A percentile compares a stretch with the other conserved stretches of the same genome.
These are phyloP conservation scores for zebrafish (Danio rerio) DNA, from an alignment of 2,113 vertebrate genomes.

Conservation along the genomic window GRCz12tu NC_133183.1:16342001-16342500, in stretches of 20 bases:
- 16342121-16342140: neutral
- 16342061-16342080: too few relatives aligned
- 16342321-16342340: neutral
- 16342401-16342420: conserved; percentile 94
- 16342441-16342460: conserved; percentile 92
- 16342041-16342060: too few relatives aligned
- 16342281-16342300: neutral
- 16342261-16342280: neutral
- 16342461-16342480: conserved; percentile 94
- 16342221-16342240: neutral
- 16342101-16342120: neutral
- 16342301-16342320: too few relatives aligned
- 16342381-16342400: conserved; percentile 95
- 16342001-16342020: too few relatives aligned
- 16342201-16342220: neutral
- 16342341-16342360: neutral
- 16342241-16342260: neutral
- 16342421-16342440: conserved; percentile 92
- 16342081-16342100: neutral
- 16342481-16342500: conserved; percentile 98
- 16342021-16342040: too few relatives aligned
- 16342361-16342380: conserved; percentile 80
- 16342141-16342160: too few relatives aligned
- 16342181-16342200: neutral
- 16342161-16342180: neutral